Evolutionary conservation across 2,113 vertebrate genomes (phyloP), one percentile per base, ranked within the genome.

Genomic region (Elephas maximus): DNA sequence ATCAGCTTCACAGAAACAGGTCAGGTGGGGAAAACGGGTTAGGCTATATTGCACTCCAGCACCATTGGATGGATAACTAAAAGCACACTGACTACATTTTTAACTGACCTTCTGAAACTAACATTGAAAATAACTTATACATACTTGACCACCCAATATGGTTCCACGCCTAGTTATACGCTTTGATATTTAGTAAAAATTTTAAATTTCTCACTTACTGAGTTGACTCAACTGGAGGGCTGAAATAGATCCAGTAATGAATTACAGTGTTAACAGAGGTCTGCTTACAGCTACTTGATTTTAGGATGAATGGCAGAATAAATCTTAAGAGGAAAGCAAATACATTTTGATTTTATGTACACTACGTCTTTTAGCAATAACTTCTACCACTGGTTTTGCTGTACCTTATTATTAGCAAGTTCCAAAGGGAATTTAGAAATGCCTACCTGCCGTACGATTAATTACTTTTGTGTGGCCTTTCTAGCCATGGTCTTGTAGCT

Each of bases 311-410:
- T 73, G 53, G 44, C 12, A 88, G 74, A 93, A 92, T 96, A 95
- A 96, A 93, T 96, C 78, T 94, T 97, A 93, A 93, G 77, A 86
- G 44, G 63, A 95, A 95, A 12, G 57, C 44, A 63, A 96, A 79
- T 88, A 93, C 63, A 95, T 97, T 94, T 95, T 95, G 92, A 94
- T 97, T 93, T 92, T 80, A 95, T 91, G 85, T 62, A 96, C 88
- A 91, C 65, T 93, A 90, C 28, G 41, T 81, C 90, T 93, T 97
- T 95, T 53, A 95, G 82, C 33, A 95, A 89, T 83, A 87, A 91
- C 93, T 93, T 81, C 45, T 95, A 96, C 69, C 11, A 76, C 24
- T 89, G 20, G 12, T 67, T 95, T 96, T 93, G 48, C 63, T 93
- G 44, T 96, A 86, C 69, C 74, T 79, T 83, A 94, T 92, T 94